Base-by-base conservation (phyloP, 35 echinoderm and acorn worm genomes). In the Heliocidaris erythrogramma region DNA sequence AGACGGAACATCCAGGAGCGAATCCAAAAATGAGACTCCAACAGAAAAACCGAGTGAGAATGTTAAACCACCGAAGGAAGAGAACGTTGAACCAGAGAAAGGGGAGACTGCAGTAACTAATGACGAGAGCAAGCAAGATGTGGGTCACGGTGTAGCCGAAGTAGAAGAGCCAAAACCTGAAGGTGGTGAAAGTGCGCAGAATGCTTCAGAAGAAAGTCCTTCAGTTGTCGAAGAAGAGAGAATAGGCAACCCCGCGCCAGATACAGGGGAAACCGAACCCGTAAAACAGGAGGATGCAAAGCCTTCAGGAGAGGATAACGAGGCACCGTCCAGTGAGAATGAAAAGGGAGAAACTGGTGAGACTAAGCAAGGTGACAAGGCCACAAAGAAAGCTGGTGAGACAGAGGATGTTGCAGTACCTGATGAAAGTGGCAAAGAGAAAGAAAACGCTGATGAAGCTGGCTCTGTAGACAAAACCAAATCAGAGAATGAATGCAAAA, bases 371-470 rank as follows among this genome's bases (percentile, higher is more conserved):
- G 30, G 17, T 13, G 30, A 49, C 16, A 48, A 96, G 53, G 86
- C 48, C 18, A 84, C 24, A 85, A 78, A 50, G 35, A 56, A 59
- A 49, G 56, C 47, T 88, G 32, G 59, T 24, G 91, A 92, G 29
- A 53, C 60, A 48, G 48, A 93, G 48, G 17, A 6, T 50, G 93
- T 86, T 35, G 52, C 53, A 91, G 93, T 30, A 11, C 71, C 49
- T 29, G 50, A 90, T 49, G 94, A 94, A 32, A 86, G 49, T 31
- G 48, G 29, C 30, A 48, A 60, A 50, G 56, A 32, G 16, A 86
- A 96, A 96, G 60, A 7, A 35, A 61, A 88, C 24, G 87, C 35
- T 13, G 61, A 21, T 53, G 94, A 92, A 93, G 53, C n/a, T 50
- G 88, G 49, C 35, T 89, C 59, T 56, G 48, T 14, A 18, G 30